Evolutionary conservation across 2,888 invertebrate genomes (phyloP), one percentile per base, ranked within the genome.

Genomic region (Empis livida): DNA sequence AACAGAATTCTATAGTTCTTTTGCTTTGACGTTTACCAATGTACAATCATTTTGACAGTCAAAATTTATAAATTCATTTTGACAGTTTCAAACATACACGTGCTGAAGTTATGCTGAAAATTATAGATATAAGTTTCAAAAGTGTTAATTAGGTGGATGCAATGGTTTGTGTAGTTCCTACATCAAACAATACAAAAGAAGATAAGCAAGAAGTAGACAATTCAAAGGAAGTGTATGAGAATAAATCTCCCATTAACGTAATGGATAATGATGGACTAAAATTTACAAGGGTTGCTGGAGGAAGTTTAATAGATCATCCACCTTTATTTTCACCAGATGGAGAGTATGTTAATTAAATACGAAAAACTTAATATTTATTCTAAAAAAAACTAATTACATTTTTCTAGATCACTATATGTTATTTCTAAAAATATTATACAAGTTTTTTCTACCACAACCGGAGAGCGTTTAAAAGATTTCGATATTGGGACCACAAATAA

Each of bases 381-480:
- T 16, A 45, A 20, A 40, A 10, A 45, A 43, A 27, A 32, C n/a
- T n/a, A n/a, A n/a, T n/a, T 44, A 49, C 44, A 45, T 44, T n/a
- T 16, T 58, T 67, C 15, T 55, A 84, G 84, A 56, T 73, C 65
- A 52, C 54, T 84, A 10, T 79, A 78, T 57, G 71, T 82, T 42
- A 71, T 78, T 3, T 75, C 75, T 63, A 77, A 75, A 39, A 71
- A 76, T 52, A 61, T 70, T 5, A 70, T 86, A 9, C 73, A 77
- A 55, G 75, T 79, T 1, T 84, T 77, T 58, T 81, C 76, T 55
- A 73, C 77, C 1, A 69, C 71, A 56, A 84, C 84, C 3, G 82
- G 80, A 1, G 79, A 81, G 57, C 71, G 76, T 52, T 67, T 79
- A 2, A 68, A 72, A 46, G 73, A 76, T 54, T 74, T 79, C 44